Percentiles rank a stretch among this genome's conserved stretches.
Conservation (phyloP, 2,113 vertebrate genomes). For the Pseudonaja textilis region DNA sequence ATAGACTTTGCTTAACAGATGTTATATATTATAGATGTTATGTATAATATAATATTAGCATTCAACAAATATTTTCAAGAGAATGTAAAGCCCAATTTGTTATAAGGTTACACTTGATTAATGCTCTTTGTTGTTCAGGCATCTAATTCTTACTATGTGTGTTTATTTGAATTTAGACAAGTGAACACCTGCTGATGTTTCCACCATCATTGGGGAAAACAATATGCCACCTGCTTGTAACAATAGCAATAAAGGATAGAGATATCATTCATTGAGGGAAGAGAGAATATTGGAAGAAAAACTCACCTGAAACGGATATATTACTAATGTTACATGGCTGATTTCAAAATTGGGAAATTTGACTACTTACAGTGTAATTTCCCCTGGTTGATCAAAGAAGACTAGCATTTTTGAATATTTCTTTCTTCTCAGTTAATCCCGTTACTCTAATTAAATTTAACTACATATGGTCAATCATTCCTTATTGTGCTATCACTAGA, state of each 20-base stretch:
- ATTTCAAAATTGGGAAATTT: not conserved
- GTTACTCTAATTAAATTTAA: not conserved
- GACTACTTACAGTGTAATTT: not conserved
- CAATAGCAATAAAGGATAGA: not conserved
- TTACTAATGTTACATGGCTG: not conserved
- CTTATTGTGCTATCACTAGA: not conserved
- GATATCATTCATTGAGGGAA: not conserved
- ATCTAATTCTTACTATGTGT: not conserved
- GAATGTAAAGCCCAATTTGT: fast-evolving
- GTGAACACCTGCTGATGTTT: not conserved
- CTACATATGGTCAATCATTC: not conserved
- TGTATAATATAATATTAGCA: not conserved
- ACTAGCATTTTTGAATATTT: not conserved
- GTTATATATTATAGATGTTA: not conserved
- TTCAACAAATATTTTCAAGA: fast-evolving
- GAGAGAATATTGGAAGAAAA: not conserved
- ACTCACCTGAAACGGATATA: not conserved
- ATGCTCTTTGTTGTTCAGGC: not conserved
- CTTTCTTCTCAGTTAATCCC: not conserved
- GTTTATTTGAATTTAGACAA: not conserved
- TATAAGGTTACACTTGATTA: fast-evolving
- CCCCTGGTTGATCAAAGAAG: not conserved
- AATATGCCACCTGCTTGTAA: not conserved
- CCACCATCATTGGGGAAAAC: not conserved
- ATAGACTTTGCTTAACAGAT: not conserved